phyloP scores from a whole-genome alignment of 2,113 vertebrate species.

The Alethe castanea region DNA sequence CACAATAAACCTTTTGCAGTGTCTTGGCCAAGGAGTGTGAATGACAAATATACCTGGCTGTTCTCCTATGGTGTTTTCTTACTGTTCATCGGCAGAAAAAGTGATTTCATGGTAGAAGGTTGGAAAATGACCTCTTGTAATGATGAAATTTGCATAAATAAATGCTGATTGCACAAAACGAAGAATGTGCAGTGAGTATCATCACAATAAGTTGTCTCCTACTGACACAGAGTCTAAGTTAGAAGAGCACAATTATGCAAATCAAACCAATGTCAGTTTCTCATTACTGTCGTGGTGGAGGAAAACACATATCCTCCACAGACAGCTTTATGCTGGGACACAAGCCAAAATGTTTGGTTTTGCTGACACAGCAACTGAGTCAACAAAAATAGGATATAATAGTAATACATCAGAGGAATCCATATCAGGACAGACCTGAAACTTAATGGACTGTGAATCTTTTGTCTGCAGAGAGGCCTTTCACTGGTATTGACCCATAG shows the following conservation, averaged over 20 bases:
- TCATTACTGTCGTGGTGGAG: slow-evolving; percentile 91
- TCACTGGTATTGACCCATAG: slow-evolving; percentile 76
- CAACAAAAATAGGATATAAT: slow-evolving; percentile 87
- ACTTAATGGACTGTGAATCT: slow-evolving; percentile 81
- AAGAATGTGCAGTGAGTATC: slow-evolving; percentile 84
- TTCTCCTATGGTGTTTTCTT: slow-evolving; percentile 67
- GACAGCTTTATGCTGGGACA: slow-evolving; percentile 88
- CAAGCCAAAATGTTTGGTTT: slow-evolving; percentile 83
- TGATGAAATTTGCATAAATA: slow-evolving; percentile 95
- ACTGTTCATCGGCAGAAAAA: slow-evolving; percentile 79
- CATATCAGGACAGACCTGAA: slow-evolving; percentile 78
- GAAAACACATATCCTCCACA: slow-evolving; percentile 87
- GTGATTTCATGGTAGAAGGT: slow-evolving; percentile 90
- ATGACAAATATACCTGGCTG: slow-evolving; percentile 61
- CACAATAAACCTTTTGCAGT: slow-evolving; percentile 7
- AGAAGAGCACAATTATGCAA: slow-evolving; percentile 93
- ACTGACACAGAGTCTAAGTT: slow-evolving; percentile 89
- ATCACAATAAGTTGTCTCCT: slow-evolving; percentile 90
- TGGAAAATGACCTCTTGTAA: slow-evolving; percentile 94
- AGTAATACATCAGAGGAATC: slow-evolving; percentile 84
- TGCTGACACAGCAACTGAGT: slow-evolving; percentile 94
- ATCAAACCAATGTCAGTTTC: slow-evolving; percentile 93
- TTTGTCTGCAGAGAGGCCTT: slow-evolving; percentile 67
- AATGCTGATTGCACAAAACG: slow-evolving; percentile 94
- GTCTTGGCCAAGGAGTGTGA: slow-evolving; percentile 60